These are phyloP conservation scores for Tapera naevia DNA, from an alignment of 2,797 vertebrate species.

Conservation along the genomic window DNA sequence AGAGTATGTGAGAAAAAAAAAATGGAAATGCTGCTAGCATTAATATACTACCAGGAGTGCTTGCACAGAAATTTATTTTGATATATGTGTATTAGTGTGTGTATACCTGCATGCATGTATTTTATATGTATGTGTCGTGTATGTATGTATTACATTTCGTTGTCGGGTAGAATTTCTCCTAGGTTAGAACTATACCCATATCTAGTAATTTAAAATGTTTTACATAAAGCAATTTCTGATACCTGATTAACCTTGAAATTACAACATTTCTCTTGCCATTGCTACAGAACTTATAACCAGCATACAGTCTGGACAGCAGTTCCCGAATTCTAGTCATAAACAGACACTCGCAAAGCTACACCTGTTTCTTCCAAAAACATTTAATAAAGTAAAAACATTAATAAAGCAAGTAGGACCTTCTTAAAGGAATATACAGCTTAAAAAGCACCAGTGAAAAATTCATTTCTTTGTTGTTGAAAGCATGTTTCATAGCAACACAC, in stretches of 20 bases:
- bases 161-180: not conserved
- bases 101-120: not conserved
- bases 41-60: not conserved
- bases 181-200: not conserved
- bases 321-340: conserved; percentile 18
- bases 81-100: not conserved
- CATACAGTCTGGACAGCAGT: not conserved
- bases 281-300: not conserved
- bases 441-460: conserved; percentile 27
- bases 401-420: conserved; percentile 26
- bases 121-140: not conserved
- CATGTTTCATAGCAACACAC: not conserved
- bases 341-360: conserved; percentile 19
- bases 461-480: conserved; percentile 4
- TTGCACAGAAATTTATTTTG: not conserved
- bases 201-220: not conserved
- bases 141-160: not conserved
- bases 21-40: not conserved
- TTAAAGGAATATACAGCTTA: conserved; percentile 20
- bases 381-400: conserved; percentile 43
- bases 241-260: conserved; percentile 23
- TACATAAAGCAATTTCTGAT: not conserved
- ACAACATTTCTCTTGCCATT: not conserved
- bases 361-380: conserved; percentile 41
- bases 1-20: not conserved